Evolutionary conservation across 2,113 vertebrate genomes (phyloP).

Genomic region (Dipodomys stephensi): DNA sequence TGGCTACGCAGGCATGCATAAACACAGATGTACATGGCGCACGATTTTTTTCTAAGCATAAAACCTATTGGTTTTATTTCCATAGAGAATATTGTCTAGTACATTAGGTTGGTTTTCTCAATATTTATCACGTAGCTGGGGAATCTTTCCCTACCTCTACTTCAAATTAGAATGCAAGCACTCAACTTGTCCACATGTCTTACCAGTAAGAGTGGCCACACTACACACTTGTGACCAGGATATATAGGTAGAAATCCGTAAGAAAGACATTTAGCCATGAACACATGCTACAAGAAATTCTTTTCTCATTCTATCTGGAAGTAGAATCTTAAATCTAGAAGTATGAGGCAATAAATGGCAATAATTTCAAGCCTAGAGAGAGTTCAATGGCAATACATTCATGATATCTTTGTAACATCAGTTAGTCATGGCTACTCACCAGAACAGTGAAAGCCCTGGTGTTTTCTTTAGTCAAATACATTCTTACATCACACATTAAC

Average conservation of each 20-base stretch:
- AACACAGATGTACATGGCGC: not conserved
- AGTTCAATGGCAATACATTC: not conserved
- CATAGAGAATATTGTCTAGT: not conserved
- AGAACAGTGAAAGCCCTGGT: not conserved
- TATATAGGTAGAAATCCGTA: not conserved
- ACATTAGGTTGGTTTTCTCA: not conserved
- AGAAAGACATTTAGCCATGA: not conserved
- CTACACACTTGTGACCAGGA: not conserved
- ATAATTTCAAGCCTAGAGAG: not conserved
- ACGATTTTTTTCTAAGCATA: not conserved
- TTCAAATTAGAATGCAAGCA: not conserved
- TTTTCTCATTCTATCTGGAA: conserved; percentile 13
- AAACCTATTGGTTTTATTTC: not conserved
- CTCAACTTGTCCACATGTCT: not conserved
- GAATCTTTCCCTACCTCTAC: not conserved
- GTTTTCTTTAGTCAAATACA: conserved; percentile 5
- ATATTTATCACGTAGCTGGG: not conserved
- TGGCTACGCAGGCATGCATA: not conserved
- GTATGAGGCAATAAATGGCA: not conserved
- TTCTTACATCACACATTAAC: not conserved
- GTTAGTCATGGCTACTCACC: not conserved
- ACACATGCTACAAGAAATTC: not conserved
- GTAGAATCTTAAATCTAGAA: not conserved
- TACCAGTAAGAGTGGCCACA: not conserved
- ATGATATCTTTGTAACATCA: not conserved